These are phyloP conservation scores for Nesidiocoris tenuis DNA, from an alignment of 2,888 invertebrate species.

Conservation along the genomic window DNA sequence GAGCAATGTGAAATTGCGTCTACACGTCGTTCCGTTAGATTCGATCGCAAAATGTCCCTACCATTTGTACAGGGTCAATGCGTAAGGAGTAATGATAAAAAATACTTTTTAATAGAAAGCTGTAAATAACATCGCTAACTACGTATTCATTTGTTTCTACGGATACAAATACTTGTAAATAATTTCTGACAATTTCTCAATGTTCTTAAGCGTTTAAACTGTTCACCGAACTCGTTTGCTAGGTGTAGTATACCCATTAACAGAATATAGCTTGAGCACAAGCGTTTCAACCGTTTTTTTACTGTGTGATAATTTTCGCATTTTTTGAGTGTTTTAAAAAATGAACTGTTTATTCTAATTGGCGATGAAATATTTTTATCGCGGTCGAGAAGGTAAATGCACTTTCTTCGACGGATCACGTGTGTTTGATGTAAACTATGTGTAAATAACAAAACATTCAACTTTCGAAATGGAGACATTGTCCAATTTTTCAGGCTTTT, in stretches of 20 bases:
- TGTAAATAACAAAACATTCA: conserved; percentile 27
- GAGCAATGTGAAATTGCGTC: too few relatives aligned
- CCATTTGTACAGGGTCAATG: neutral
- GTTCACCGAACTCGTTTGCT: neutral
- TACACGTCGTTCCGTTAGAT: too few relatives aligned
- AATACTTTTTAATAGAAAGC: neutral
- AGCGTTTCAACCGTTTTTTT: neutral
- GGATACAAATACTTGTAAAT: neutral
- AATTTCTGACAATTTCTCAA: neutral
- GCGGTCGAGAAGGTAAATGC: conserved; percentile 1
- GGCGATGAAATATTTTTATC: neutral
- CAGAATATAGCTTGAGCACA: neutral
- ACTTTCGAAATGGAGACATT: too few relatives aligned
- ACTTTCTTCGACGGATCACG: conserved; percentile 9
- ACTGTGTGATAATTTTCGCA: neutral
- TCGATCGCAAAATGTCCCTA: too few relatives aligned
- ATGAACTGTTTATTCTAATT: neutral
- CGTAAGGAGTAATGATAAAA: too few relatives aligned
- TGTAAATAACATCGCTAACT: neutral
- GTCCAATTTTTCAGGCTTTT: too few relatives aligned
- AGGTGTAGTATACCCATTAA: neutral
- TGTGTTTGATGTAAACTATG: conserved; percentile 27
- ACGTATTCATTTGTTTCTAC: neutral
- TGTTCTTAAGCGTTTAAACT: neutral
- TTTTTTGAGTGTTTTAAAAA: neutral